Conservation (phyloP, 2,888 invertebrate genomes). For the Sesia bembeciformis region DNA sequence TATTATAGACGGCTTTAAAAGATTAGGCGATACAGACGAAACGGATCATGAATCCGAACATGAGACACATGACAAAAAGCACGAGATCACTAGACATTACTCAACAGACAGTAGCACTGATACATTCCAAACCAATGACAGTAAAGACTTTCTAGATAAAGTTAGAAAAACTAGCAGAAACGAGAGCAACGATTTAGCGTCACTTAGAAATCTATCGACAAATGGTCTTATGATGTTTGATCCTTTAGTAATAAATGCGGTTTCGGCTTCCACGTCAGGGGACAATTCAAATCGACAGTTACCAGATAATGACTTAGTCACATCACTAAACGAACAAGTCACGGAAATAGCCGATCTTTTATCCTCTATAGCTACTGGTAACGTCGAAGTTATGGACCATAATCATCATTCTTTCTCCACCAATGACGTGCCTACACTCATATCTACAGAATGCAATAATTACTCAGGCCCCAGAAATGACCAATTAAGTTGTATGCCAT, state of each 20-base stretch:
- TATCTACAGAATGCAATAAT: conserved; percentile 36
- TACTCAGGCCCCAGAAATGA: conserved; percentile 49
- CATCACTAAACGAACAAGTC: conserved; percentile 66
- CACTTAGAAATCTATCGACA: conserved; percentile 59
- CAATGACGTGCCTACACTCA: conserved; percentile 54
- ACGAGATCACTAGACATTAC: conserved; percentile 16
- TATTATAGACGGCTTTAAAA: conserved; percentile 56
- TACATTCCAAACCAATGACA: conserved; percentile 47
- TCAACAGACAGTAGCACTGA: conserved; percentile 37
- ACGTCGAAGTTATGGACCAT: conserved; percentile 48
- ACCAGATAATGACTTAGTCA: conserved; percentile 61
- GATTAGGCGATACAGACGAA: conserved; percentile 37
- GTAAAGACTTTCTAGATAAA: conserved; percentile 20
- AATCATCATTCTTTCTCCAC: conserved; percentile 60
- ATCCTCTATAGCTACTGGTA: conserved; percentile 51
- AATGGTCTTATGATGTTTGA: conserved; percentile 69
- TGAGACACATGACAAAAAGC: conserved; percentile 16
- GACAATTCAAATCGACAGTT: conserved; percentile 37
- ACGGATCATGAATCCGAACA: conserved; percentile 21
- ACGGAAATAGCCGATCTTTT: conserved; percentile 64
- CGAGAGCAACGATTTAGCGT: conserved; percentile 47
- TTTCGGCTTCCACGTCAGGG: conserved; percentile 36
- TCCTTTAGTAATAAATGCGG: conserved; percentile 59
- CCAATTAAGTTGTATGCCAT: conserved; percentile 69
- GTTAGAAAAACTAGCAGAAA: conserved; percentile 49